Evolutionary conservation across 2,888 invertebrate species (phyloP).

Genomic region (Charanyca ferruginea): DNA sequence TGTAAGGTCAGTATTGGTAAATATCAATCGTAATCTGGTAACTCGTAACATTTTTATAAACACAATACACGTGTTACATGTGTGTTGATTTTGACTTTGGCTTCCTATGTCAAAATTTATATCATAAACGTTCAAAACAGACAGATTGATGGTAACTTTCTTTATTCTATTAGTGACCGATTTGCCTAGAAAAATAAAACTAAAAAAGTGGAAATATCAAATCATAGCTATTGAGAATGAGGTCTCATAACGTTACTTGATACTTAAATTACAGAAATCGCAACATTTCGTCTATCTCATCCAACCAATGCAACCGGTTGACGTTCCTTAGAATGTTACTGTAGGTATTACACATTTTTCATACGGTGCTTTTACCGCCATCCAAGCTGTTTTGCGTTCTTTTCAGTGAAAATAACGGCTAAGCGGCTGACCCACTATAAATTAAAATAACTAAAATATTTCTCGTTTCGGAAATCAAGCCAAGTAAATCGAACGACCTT

Average conservation of each 20-base stretch:
- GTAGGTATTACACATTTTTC: conserved; percentile 5
- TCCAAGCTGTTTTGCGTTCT: background rate
- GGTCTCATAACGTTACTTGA: conserved; percentile 59
- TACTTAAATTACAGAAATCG: conserved; percentile 40
- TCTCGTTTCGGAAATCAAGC: conserved; percentile 65
- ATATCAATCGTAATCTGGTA: conserved; percentile 50
- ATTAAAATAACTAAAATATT: conserved; percentile 56
- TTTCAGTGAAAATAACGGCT: background rate
- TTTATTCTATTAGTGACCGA: conserved; percentile 46
- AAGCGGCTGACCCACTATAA: background rate
- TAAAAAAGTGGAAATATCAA: conserved; percentile 48
- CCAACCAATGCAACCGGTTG: conserved; percentile 48
- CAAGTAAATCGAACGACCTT: conserved; percentile 74
- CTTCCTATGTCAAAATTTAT: conserved; percentile 11
- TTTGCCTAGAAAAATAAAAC: conserved; percentile 43
- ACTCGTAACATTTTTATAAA: conserved; percentile 27
- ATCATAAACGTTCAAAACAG: background rate
- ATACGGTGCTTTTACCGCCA: background rate
- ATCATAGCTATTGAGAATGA: conserved; percentile 36
- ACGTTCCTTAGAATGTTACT: conserved; percentile 7
- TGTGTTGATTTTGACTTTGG: conserved; percentile 6
- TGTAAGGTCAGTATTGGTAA: conserved; percentile 76
- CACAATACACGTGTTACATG: background rate
- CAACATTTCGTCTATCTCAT: conserved; percentile 48
- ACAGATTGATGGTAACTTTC: conserved; percentile 10